Base-by-base conservation (phyloP, 37 sponge, comb jelly and placozoan species). In the Mnemiopsis leidyi region DNA sequence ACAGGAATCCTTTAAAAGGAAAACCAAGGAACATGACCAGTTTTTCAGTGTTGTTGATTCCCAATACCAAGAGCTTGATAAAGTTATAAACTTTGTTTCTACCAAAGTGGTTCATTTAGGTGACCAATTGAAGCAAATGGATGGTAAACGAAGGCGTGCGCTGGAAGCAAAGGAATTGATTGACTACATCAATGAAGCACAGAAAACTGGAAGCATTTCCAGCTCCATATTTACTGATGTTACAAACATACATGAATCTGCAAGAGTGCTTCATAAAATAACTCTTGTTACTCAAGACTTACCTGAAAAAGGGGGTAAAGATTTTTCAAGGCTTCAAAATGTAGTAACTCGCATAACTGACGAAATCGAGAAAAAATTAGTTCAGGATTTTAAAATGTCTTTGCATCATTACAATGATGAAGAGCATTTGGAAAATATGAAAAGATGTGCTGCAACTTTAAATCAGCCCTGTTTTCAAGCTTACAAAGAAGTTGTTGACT, bases 71-170 rank as follows among this genome's bases (percentile, higher is more conserved):
- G 90, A 85, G 3, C 25, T 85, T 25, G 90, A 85, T 40, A 85
- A 85, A 33, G 90, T 85, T 38, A 85, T 85, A 0, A 85, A 85
- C n/a, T 85, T 85, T 85, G 90, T 85, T 0, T 85, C 90, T 23
- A 85, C 90, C 1, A 85, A 85, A 39, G 90, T 85, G 9, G 90
- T 85, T 0, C 90, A 85, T 37, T 85, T 85, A 61, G 90, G 90
- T 40, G 90, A 85, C 39, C 90, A 85, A 26, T 40, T 85, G 29
- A 85, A 85, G 30, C 90, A 85, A 25, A 85, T 85, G 90, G 90
- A 85, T 85, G 90, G 90, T 13, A 85, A 85, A 26, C 9, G 90
- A 85, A 40, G 23, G 2, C 40, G 90, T 38, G 61, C 90, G 24
- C 23, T 85, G 5, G 90, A 85, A 40, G 90, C 90, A 40, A 85